phyloP scores from a whole-genome alignment of 2,113 vertebrate species.

The Acanthochromis polyacanthus region DNA sequence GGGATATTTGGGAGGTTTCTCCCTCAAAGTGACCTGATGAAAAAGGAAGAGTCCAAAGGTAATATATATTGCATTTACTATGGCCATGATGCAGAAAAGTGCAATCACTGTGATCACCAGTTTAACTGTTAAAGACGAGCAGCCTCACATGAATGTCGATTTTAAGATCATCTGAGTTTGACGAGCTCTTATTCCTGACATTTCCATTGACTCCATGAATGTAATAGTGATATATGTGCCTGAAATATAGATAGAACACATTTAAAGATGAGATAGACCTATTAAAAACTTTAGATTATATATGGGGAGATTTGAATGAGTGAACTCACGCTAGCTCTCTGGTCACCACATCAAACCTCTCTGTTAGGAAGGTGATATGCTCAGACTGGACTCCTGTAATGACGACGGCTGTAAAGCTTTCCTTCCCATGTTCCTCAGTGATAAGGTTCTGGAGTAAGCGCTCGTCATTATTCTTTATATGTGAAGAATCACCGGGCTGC shows the following conservation, averaged over 20 bases:
- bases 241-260: slow-evolving; percentile 70
- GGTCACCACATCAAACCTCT: slow-evolving; percentile 87
- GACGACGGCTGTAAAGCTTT: slow-evolving; percentile 93
- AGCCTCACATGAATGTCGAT: slow-evolving; percentile 90
- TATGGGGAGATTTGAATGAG: not conserved
- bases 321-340: slow-evolving; percentile 91
- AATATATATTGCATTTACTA: not conserved
- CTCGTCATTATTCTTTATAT: slow-evolving; percentile 87
- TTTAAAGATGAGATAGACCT: not conserved
- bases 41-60: not conserved
- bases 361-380: slow-evolving; percentile 89
- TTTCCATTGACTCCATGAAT: slow-evolving; percentile 93
- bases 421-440: slow-evolving; percentile 86
- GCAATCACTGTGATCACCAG: not conserved
- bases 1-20: slow-evolving; percentile 85
- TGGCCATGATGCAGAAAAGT: not conserved
- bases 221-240: slow-evolving; percentile 97
- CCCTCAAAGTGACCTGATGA: slow-evolving; percentile 88
- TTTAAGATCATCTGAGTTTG: slow-evolving; percentile 70
- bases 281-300: not conserved
- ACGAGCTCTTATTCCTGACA: slow-evolving; percentile 50
- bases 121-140: not conserved
- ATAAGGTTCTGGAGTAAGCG: slow-evolving; percentile 88
- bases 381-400: slow-evolving; percentile 88
- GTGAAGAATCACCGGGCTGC: slow-evolving; percentile 89